phyloP scores from a whole-genome alignment of 2,888 invertebrate genomes.

The Elegia similella region DNA sequence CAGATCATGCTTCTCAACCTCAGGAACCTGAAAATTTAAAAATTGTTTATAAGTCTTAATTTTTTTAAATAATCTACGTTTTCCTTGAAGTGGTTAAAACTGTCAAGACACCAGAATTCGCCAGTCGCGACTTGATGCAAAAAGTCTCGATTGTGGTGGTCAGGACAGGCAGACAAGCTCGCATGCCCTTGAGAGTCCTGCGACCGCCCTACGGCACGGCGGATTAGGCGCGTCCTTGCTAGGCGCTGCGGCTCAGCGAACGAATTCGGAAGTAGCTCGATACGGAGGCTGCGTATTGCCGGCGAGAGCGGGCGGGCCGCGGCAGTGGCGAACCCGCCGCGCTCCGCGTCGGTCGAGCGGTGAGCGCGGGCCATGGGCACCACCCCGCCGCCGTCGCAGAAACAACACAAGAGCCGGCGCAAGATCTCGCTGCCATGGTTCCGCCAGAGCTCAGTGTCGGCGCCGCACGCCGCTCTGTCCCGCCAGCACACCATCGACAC shows the following conservation, averaged over 20 bases:
- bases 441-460: slow-evolving; percentile 89
- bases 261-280: slow-evolving; percentile 72
- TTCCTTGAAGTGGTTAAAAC: no score
- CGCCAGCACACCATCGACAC: slow-evolving; percentile 96
- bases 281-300: slow-evolving; percentile 78
- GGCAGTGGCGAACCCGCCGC: slow-evolving; percentile 60
- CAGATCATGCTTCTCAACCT: no score
- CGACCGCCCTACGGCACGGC: slow-evolving; percentile 46
- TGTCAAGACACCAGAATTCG: no score
- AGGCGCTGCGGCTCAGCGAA: slow-evolving; percentile 50
- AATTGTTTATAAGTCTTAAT: no score
- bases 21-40: no score
- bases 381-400: slow-evolving; percentile 54
- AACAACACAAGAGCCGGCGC: slow-evolving; percentile 87
- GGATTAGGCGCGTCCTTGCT: slow-evolving; percentile 74
- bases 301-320: slow-evolving; percentile 36
- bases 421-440: slow-evolving; percentile 96
- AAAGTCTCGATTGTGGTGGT: neutral
- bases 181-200: slow-evolving; percentile 24
- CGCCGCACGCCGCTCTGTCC: slow-evolving; percentile 87
- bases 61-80: no score
- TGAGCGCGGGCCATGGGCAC: slow-evolving; percentile 57
- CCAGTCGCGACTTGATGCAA: no score
- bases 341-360: slow-evolving; percentile 58
- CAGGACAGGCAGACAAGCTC: neutral